These are phyloP conservation scores for Pseudachorutes palmiensis DNA, from an alignment of 1,140 invertebrate species.

Conservation along the genomic window DNA sequence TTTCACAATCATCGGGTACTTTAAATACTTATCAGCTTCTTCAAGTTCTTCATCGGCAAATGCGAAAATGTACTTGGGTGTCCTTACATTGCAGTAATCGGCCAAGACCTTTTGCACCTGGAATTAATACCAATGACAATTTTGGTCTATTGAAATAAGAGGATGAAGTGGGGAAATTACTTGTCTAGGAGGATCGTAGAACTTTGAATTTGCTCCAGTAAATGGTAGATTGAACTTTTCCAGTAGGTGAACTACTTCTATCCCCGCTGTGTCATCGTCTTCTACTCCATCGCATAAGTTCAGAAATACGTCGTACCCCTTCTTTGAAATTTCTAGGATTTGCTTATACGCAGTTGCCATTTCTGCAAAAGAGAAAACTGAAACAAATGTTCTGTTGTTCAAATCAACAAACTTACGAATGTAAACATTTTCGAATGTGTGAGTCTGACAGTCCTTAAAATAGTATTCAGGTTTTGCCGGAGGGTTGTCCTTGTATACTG, in stretches of 20 bases:
- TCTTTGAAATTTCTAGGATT: no score
- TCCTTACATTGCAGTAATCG: not conserved
- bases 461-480: no score
- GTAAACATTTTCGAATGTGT: no score
- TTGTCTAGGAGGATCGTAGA: not conserved
- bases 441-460: no score
- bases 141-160: not conserved
- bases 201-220: not conserved
- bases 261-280: not conserved
- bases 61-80: not conserved
- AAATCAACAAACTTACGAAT: no score
- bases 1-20: not conserved
- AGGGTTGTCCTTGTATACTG: no score
- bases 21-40: not conserved
- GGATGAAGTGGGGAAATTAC: not conserved
- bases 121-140: not conserved
- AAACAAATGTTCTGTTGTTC: no score
- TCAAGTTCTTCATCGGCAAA: not conserved
- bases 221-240: not conserved
- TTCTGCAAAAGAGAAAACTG: no score
- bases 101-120: not conserved
- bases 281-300: not conserved
- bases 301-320: not conserved
- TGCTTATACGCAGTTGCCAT: no score
- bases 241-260: not conserved